Conservation (phyloP, 2,888 invertebrate species). For the Leucozona laternaria region DNA sequence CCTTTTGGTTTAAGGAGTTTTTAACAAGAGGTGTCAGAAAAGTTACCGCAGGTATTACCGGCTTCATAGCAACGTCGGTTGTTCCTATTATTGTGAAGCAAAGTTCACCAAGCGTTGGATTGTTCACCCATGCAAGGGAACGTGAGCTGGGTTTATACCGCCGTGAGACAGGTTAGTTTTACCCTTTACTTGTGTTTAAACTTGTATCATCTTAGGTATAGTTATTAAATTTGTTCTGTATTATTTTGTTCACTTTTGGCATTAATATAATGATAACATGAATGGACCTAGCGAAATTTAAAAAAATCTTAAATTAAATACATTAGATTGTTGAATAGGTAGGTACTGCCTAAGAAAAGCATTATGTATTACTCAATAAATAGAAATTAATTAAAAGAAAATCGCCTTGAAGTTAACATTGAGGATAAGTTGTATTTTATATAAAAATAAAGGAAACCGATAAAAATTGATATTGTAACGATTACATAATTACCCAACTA, state of each 20-base stretch:
- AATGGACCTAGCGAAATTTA: slow-evolving; percentile 41
- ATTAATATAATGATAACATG: slow-evolving; percentile 5
- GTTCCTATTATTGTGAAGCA: too few species aligned
- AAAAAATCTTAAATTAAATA: slow-evolving; percentile 57
- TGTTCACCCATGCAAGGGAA: too few species aligned
- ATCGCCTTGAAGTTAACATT: slow-evolving; percentile 84
- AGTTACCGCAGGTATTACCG: too few species aligned
- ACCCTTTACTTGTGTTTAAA: too few species aligned
- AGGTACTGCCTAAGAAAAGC: slow-evolving; percentile 60
- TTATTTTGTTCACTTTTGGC: slow-evolving; percentile 14
- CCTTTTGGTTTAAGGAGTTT: too few species aligned
- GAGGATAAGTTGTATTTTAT: slow-evolving; percentile 77
- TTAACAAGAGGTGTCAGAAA: too few species aligned
- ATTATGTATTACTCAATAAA: slow-evolving; percentile 36
- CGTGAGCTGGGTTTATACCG: too few species aligned
- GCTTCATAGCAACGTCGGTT: too few species aligned
- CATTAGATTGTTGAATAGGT: slow-evolving; percentile 50
- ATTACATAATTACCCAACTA: too few species aligned
- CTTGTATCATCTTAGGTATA: too few species aligned
- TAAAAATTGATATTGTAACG: slow-evolving; percentile 46
- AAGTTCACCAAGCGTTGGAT: too few species aligned
- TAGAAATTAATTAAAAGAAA: slow-evolving; percentile 19
- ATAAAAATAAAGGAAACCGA: slow-evolving; percentile 35
- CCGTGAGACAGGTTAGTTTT: too few species aligned
- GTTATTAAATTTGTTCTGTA: slow-evolving; percentile 1